Base-by-base conservation (phyloP, 1,140 invertebrate species). In the Alviniconcha marisindica region DNA sequence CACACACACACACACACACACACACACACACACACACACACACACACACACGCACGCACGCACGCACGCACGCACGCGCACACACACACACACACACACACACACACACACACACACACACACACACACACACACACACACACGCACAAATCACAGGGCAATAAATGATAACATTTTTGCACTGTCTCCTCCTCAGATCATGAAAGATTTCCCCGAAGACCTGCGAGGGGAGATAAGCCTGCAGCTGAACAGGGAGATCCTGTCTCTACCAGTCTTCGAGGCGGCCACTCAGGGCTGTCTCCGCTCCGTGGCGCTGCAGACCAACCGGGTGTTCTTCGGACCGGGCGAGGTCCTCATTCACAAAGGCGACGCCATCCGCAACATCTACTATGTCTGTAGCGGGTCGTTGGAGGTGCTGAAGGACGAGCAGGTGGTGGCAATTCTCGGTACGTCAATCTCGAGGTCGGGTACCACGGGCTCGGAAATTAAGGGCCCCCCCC, bases 181-280 rank as follows among this genome's bases (percentile, higher is more conserved):
- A n/a, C n/a, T n/a, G n/a, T n/a, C 31, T 73, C 24, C 69, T 69
- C 86, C 81, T 42, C 93, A 99, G 98, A 97, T 97, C 73, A 94
- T 99, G 66, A 97, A 97, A 93, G 98, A 99, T 94, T 99, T 99
- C 94, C 98, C 98, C 0, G 97, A 99, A 92, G 98, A 99, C 92
- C 94, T 99, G 42, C 94, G 97, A 74, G 98, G 98, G 18, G 98
- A 99, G 90, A 97, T 99, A 38, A 98, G 97, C 24, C 96, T 99
- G 95, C 98, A 99, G 94, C 94, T 99, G 84, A 97, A 99, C 93
- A 95, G 97, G 83, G 98, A 99, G 94, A 98, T 99, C 89, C 95
- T 99, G 78, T 96, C 96, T 88, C 94, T 99, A 71, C 97, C 98
- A 12, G 98, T 99, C 94, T 99, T 99, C 93, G 97, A 98, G 90